A percentile compares a stretch with the other conserved stretches of the same genome.
Conservation (phyloP, 1,140 invertebrate species). For the Panonychus citri region DNA sequence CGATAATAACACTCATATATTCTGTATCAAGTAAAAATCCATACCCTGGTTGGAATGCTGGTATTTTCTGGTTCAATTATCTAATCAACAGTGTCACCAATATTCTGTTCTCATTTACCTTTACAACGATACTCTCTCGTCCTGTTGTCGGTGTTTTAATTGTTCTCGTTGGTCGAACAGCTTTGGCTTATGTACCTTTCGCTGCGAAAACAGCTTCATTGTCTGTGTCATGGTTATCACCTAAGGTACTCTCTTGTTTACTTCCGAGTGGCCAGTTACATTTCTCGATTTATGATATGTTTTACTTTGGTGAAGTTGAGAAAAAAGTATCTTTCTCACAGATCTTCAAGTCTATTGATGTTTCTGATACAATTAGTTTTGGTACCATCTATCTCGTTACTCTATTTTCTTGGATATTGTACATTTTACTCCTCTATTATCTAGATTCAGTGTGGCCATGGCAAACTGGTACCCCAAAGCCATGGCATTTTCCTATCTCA, state of each 20-base stretch:
- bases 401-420: background rate
- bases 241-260: too few relatives aligned
- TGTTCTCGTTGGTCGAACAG: too few relatives aligned
- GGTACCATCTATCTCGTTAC: background rate
- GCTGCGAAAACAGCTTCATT: too few relatives aligned
- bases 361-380: too few relatives aligned
- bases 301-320: too few relatives aligned
- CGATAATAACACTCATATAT: slow-evolving; percentile 13
- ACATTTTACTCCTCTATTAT: slow-evolving; percentile 15
- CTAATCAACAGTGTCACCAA: background rate
- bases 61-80: background rate
- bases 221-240: too few relatives aligned
- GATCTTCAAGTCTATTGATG: too few relatives aligned
- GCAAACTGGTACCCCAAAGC: slow-evolving; percentile 25
- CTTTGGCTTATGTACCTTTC: too few relatives aligned
- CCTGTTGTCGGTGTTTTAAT: background rate
- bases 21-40: slow-evolving; percentile 27
- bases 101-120: background rate
- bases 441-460: slow-evolving; percentile 20
- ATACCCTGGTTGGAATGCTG: slow-evolving; percentile 27
- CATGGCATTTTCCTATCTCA: slow-evolving; percentile 23
- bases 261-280: too few relatives aligned
- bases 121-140: slow-evolving; percentile 4
- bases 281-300: too few relatives aligned
- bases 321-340: too few relatives aligned